Conservation (phyloP, 2,113 vertebrate genomes). For the Megaleporinus macrocephalus region DNA sequence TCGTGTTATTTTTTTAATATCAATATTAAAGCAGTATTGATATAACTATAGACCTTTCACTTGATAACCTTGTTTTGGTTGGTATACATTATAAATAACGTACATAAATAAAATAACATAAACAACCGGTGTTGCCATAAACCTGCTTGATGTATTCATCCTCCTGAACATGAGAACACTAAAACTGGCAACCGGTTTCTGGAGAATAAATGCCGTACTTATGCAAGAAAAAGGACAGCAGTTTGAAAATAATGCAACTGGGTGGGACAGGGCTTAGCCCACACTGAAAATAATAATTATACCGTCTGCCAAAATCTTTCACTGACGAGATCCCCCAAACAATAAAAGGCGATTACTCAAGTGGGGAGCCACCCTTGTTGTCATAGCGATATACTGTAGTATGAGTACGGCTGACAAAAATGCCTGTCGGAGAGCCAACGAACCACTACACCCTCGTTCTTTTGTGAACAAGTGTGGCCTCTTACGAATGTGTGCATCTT, state of each 20-base stretch:
- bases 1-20: not conserved
- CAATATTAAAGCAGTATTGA: not conserved
- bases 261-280: slow-evolving; percentile 61
- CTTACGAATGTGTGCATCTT: not conserved
- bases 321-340: slow-evolving; percentile 51
- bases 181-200: slow-evolving; percentile 38
- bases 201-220: not conserved
- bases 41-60: no score
- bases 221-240: slow-evolving; percentile 15
- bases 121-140: not conserved
- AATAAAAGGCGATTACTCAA: slow-evolving; percentile 46
- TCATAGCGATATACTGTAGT: slow-evolving; percentile 29
- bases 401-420: slow-evolving; percentile 18
- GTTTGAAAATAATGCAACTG: slow-evolving; percentile 37
- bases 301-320: slow-evolving; percentile 62
- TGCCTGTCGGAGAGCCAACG: not conserved
- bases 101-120: no score
- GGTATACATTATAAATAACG: not conserved
- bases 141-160: not conserved
- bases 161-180: not conserved
- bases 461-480: not conserved
- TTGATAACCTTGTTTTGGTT: not conserved
- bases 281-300: slow-evolving; percentile 64
- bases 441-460: slow-evolving; percentile 15
- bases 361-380: slow-evolving; percentile 61